phyloP scores from a whole-genome alignment of 2,888 invertebrate genomes.

The Diabrotica balteata region DNA sequence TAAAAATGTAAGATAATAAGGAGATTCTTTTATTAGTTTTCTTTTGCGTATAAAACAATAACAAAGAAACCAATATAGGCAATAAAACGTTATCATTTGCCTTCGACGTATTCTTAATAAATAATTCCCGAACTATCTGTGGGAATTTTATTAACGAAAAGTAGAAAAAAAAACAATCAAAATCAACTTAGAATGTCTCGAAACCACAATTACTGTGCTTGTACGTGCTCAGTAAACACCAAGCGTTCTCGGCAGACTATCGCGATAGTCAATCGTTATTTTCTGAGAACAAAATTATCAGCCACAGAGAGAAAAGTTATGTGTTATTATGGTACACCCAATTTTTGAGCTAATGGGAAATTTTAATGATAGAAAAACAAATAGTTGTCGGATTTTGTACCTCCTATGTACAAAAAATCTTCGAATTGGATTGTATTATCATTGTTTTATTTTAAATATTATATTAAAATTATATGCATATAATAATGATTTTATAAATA shows the following conservation, averaged over 20 bases:
- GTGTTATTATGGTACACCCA: too few species aligned
- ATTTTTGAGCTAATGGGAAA: too few species aligned
- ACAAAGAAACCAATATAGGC: conserved; percentile 13
- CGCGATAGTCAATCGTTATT: conserved; percentile 21
- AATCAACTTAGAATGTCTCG: conserved; percentile 33
- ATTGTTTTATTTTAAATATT: too few species aligned
- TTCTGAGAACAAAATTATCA: conserved; percentile 18
- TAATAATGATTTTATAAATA: too few species aligned
- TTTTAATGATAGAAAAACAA: too few species aligned
- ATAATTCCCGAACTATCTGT: conserved; percentile 29
- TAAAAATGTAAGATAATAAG: too few species aligned
- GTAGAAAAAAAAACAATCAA: conserved; percentile 33
- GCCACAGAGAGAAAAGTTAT: conserved; percentile 8
- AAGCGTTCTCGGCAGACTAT: conserved; percentile 21
- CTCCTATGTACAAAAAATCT: too few species aligned
- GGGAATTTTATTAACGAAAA: conserved; percentile 27
- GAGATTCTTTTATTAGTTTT: too few species aligned
- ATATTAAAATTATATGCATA: too few species aligned
- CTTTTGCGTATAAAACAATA: too few species aligned
- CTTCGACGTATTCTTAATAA: conserved; percentile 26
- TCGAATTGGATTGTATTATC: too few species aligned
- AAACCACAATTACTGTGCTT: conserved; percentile 33
- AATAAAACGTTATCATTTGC: conserved; percentile 16
- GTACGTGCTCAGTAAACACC: conserved; percentile 34
- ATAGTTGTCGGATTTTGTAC: too few species aligned